Base-by-base conservation (phyloP, 2,888 invertebrate species). In the Idaea dimidiata region DNA sequence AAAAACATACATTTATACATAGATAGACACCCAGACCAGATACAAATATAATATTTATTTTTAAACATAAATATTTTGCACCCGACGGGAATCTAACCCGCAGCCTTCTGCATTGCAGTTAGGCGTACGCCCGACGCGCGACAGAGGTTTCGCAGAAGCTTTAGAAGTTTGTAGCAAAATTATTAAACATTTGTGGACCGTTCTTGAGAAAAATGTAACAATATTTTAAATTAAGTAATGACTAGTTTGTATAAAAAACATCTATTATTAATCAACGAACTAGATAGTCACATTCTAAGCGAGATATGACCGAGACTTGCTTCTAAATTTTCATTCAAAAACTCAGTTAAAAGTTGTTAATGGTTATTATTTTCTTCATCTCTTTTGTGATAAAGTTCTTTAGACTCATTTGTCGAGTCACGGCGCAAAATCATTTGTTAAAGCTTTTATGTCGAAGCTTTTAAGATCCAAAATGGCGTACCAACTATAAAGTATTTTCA, bases 401-500 rank as follows among this genome's bases (percentile, higher is more conserved):
- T 43, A 43, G 43, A 43, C 43, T 43, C 43, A 18, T 16, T 57
- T 60, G 56, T 66, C 60, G 57, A 43, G 43, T 43, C 43, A 43
- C 43, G 43, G 43, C 24, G 43, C 43, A 8, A 43, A 43, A 43
- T 43, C 43, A 43, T 43, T 43, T 43, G 43, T 43, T 43, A 43
- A 14, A 43, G 43, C 43, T 8, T 43, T 43, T 43, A 43, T 43
- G 43, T 43, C 43, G 43, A 43, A 43, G 43, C 43, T 43, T 10
- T n/a, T 43, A 43, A 43, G 43, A 43, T 43, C 10, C 43, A 43
- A 43, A 43, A 43, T 43, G 8, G 43, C 43, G 43, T 43, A 14
- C 43, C 6, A 3, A 17, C 17, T n/a, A 7, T 3, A 6, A 16
- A 17, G 18, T 59, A 59, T 16, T 18, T 54, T n/a, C 24, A 24